Percentiles rank a stretch among this genome's conserved stretches.
Evolutionary conservation across 1,140 invertebrate genomes (phyloP).

Genomic region (Uloborus diversus): DNA sequence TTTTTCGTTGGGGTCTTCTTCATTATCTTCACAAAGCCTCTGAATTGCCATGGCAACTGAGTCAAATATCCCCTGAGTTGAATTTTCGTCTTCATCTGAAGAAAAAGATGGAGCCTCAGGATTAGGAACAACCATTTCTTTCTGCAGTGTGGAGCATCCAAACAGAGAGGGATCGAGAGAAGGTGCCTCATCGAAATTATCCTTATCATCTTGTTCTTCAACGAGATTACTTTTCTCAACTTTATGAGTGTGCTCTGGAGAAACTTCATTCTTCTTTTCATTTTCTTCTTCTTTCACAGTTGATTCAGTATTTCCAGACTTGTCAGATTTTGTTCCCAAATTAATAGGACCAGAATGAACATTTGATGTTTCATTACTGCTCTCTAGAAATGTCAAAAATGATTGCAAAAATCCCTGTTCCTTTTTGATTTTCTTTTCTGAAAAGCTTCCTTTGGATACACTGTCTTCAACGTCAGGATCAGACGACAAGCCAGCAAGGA

Average conservation of each 20-base stretch:
- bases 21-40: conserved; percentile 56
- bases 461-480: conserved; percentile 39
- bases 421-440: conserved; percentile 40
- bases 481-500: conserved; percentile 56
- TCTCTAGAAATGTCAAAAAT: conserved; percentile 58
- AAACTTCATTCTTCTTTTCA: not conserved
- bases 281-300: conserved; percentile 1
- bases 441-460: conserved; percentile 28
- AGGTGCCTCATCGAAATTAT: conserved; percentile 51
- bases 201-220: conserved; percentile 29
- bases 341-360: conserved; percentile 4
- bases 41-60: conserved; percentile 57
- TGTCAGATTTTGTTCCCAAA: conserved; percentile 17
- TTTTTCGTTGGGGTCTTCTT: conserved; percentile 42
- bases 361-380: conserved; percentile 28
- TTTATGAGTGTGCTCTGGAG: conserved; percentile 1
- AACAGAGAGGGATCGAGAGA: conserved; percentile 43
- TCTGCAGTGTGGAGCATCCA: conserved; percentile 29
- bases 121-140: conserved; percentile 55
- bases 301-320: not conserved
- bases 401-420: conserved; percentile 51
- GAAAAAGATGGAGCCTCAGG: conserved; percentile 58
- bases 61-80: conserved; percentile 47
- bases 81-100: conserved; percentile 57
- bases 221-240: not conserved